These are phyloP conservation scores for Macroteleia sp. DNA, from an alignment of 2,888 invertebrate species.

Conservation along the genomic window DNA sequence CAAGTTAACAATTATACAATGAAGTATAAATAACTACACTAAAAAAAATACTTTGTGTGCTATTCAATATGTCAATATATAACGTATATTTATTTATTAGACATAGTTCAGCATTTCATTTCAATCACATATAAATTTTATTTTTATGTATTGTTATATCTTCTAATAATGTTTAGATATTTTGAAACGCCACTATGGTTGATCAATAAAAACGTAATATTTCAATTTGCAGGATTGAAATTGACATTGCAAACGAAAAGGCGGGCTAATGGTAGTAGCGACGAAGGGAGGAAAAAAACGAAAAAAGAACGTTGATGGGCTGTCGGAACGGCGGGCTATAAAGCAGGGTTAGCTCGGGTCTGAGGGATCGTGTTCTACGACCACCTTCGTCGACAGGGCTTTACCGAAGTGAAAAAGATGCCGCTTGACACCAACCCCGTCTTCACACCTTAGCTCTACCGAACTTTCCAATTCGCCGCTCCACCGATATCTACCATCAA, in stretches of 20 bases:
- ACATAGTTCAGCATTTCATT: too few species aligned
- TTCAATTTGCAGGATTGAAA: conserved; percentile 94
- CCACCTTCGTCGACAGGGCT: conserved; percentile 76
- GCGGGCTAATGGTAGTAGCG: conserved; percentile 77
- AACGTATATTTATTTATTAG: too few species aligned
- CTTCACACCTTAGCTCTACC: conserved; percentile 33
- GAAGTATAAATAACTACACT: too few species aligned
- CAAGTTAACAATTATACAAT: too few species aligned
- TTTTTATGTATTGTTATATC: too few species aligned
- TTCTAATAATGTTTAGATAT: too few species aligned
- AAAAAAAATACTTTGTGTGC: too few species aligned
- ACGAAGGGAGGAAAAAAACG: conserved; percentile 77
- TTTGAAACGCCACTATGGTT: too few species aligned
- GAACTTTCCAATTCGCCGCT: conserved; percentile 63
- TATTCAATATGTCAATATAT: too few species aligned
- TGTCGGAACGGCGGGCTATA: conserved; percentile 75
- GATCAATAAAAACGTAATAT: too few species aligned
- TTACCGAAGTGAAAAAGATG: conserved; percentile 76
- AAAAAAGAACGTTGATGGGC: conserved; percentile 72
- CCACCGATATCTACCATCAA: conserved; percentile 45
- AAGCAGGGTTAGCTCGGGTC: conserved; percentile 79
- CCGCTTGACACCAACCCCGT: conserved; percentile 71
- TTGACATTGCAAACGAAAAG: conserved; percentile 95
- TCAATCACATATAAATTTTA: too few species aligned
- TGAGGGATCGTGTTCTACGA: conserved; percentile 81